Percentiles rank a stretch among this genome's conserved stretches.
Conservation (phyloP, 1,140 invertebrate genomes). For the Nasonia vitripennis region DNA sequence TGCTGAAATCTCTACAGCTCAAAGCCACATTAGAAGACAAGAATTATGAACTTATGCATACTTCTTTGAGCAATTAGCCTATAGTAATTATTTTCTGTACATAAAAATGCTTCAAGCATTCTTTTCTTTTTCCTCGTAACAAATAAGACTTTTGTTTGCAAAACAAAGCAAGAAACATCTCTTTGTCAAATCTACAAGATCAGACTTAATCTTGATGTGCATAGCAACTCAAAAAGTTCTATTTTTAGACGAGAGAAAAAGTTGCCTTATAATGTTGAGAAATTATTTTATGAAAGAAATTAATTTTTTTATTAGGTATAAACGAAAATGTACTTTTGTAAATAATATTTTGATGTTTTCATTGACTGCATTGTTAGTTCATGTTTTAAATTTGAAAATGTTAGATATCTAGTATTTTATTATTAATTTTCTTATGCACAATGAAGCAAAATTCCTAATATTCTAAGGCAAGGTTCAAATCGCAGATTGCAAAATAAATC, state of each 20-base stretch:
- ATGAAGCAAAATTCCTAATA: constrained; percentile 9
- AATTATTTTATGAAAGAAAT: constrained; percentile 25
- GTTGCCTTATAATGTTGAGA: constrained; percentile 40
- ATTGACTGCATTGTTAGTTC: constrained; percentile 3
- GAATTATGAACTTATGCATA: constrained; percentile 11
- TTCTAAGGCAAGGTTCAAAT: constrained; percentile 30
- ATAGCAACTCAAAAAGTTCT: constrained; percentile 38
- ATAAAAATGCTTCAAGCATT: constrained; percentile 47
- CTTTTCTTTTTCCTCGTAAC: constrained; percentile 26
- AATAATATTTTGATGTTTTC: constrained; percentile 23
- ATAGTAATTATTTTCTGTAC: constrained; percentile 33
- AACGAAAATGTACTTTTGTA: constrained; percentile 18
- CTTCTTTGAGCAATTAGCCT: constrained; percentile 26
- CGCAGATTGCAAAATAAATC: constrained; percentile 8
- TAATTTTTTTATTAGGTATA: neutral
- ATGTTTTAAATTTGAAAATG: constrained; percentile 14
- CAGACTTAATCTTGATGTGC: constrained; percentile 17
- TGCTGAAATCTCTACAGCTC: neutral
- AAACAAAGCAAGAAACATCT: constrained; percentile 21
- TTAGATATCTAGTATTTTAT: neutral
- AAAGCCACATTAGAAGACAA: neutral
- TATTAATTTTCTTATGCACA: constrained; percentile 1
- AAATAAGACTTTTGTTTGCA: constrained; percentile 7
- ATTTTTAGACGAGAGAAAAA: constrained; percentile 36
- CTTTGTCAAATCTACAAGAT: constrained; percentile 18